Percentiles rank a stretch among this genome's conserved stretches.
These are phyloP conservation scores for Oreochromis aureus DNA, from an alignment of 2,113 vertebrate genomes.

Conservation along the genomic window DNA sequence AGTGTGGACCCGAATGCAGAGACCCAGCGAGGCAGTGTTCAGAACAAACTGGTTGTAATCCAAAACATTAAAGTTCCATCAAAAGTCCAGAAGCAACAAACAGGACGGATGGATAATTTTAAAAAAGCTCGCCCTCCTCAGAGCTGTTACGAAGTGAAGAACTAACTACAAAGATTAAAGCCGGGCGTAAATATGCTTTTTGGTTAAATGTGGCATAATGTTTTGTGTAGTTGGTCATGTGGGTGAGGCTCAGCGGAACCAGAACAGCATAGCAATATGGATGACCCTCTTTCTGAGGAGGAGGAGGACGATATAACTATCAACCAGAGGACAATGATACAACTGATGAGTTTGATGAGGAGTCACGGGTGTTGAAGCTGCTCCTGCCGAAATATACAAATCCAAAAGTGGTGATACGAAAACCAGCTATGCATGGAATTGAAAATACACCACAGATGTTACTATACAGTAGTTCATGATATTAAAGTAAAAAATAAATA, in stretches of 20 bases:
- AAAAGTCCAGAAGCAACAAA: neutral
- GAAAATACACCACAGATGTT: accelerated
- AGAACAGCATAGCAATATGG: neutral
- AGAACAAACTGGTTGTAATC: neutral
- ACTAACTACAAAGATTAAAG: neutral
- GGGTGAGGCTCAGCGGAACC: neutral
- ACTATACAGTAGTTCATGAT: accelerated
- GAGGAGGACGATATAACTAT: neutral
- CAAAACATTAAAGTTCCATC: neutral
- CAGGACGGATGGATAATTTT: accelerated
- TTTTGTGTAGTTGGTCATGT: neutral
- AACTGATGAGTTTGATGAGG: neutral
- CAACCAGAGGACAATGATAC: neutral
- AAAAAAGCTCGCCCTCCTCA: accelerated
- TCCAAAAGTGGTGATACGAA: accelerated
- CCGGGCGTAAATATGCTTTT: accelerated
- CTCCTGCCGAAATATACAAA: neutral
- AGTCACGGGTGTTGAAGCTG: neutral
- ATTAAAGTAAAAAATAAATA: accelerated
- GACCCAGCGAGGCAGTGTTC: accelerated
- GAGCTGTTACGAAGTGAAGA: accelerated
- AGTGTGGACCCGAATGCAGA: neutral
- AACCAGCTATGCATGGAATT: accelerated
- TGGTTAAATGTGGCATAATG: neutral
- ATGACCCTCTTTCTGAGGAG: neutral